A percentile compares a stretch with the other conserved stretches of the same genome.
Conservation (phyloP, 2,888 invertebrate species). For the Panopea generosa region DNA sequence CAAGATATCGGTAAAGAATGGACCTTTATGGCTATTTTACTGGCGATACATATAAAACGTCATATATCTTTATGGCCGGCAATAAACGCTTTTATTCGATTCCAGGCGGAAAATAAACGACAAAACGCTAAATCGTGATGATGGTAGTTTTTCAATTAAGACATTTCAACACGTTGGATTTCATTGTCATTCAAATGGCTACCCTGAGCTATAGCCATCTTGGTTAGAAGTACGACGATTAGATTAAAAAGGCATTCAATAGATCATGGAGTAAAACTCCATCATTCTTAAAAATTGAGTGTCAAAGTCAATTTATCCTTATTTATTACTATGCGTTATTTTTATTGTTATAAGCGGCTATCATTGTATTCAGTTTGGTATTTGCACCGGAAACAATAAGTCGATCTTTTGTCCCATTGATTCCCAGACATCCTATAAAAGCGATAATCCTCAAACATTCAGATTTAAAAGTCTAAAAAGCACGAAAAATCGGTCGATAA, state of each 20-base stretch:
- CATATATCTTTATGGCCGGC: neutral
- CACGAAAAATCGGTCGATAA: conserved; percentile 55
- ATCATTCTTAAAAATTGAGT: conserved; percentile 53
- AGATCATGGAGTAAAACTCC: conserved; percentile 49
- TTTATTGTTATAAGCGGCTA: conserved; percentile 59
- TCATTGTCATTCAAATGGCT: conserved; percentile 18
- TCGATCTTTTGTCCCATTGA: conserved; percentile 48
- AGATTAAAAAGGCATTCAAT: conserved; percentile 28
- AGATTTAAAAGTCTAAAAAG: conserved; percentile 56
- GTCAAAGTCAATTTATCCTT: conserved; percentile 64
- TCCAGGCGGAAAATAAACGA: conserved; percentile 5
- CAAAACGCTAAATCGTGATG: neutral
- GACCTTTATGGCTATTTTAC: neutral
- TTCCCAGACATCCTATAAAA: conserved; percentile 54
- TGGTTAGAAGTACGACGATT: conserved; percentile 21
- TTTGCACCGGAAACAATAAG: conserved; percentile 52
- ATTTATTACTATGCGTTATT: conserved; percentile 53
- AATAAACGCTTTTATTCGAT: neutral
- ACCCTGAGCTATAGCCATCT: conserved; percentile 12
- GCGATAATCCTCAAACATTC: conserved; percentile 60
- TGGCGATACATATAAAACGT: neutral
- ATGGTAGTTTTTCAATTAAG: neutral
- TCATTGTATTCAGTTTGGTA: conserved; percentile 43
- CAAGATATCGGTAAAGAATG: neutral
- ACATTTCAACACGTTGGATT: conserved; percentile 9